Evolutionary conservation across 92 coral and sea anemone genomes (phyloP), one percentile per base, ranked within the genome.

Genomic region (Palythoa heliodiscus): DNA sequence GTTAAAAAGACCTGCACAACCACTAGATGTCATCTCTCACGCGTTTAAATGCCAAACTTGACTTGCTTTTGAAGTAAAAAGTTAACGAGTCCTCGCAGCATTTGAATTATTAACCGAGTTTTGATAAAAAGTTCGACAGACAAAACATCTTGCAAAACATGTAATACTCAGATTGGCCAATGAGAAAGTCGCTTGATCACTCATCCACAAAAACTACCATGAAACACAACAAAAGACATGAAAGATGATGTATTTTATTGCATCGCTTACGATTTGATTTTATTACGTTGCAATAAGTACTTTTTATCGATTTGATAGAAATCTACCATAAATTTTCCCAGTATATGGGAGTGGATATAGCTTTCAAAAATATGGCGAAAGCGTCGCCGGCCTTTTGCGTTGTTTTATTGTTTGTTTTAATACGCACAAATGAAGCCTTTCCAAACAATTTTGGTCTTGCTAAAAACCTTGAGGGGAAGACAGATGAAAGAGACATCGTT

Each of bases 161-260:
- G 84, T 80, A 63, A 66, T 80, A 66, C 23, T 24, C 22, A 52
- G 3, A 47, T 39, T 63, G 84, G 38, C 84, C 84, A 80, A 80
- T 80, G 15, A 48, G 84, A 47, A 43, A 16, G 60, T 16, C 12
- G 73, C 61, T 22, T 64, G 84, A 20, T 67, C 74, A 70, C 22
- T 80, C 84, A 80, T 47, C 84, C 84, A 80, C 25, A 52, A 4
- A 64, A 61, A 80, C 58, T 80, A 80, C 84, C 84, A 80, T 80
- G 84, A 80, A 80, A 67, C 50, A 63, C 40, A 17, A 80, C 84
- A 80, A 80, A 80, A 80, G 57, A 80, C 8, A 80, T 22, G 20
- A n/a, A 29, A 66, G 63, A 64, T 80, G 84, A 64, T 67, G 74
- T 40, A 24, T 66, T 66, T 17, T 47, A 40, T 79, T 79, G 73